Evolutionary conservation across 2,797 vertebrate genomes (phyloP).

Genomic region (Falco peregrinus): DNA sequence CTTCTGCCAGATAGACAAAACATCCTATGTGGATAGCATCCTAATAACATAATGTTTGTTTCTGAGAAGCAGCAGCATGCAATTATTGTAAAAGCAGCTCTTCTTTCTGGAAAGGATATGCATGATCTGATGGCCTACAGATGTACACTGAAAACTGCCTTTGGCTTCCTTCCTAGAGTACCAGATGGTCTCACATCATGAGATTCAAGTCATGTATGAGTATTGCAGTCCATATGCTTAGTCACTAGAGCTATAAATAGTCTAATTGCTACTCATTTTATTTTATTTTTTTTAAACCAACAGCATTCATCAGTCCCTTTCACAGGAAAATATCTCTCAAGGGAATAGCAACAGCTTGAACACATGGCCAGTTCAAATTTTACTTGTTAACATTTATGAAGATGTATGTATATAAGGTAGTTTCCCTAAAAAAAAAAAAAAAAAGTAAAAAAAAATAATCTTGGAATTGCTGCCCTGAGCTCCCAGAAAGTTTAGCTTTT

Average conservation of each 20-base stretch:
- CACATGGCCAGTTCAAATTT: not conserved
- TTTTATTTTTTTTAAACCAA: not conserved
- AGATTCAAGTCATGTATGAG: not conserved
- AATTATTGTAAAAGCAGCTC: not conserved
- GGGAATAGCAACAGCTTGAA: not conserved
- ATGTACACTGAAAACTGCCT: not conserved
- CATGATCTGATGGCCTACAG: not conserved
- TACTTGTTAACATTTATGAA: not conserved
- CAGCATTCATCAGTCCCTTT: not conserved
- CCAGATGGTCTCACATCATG: not conserved
- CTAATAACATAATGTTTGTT: not conserved
- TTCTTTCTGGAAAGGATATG: not conserved
- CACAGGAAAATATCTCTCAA: not conserved
- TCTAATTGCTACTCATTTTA: not conserved
- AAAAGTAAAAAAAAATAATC: not conserved
- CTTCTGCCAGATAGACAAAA: not conserved
- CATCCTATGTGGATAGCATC: not conserved
- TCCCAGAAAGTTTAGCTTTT: not conserved
- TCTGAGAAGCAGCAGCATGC: not conserved
- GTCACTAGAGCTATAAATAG: constrained; percentile 57
- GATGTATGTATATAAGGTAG: not conserved
- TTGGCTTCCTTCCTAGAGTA: not conserved
- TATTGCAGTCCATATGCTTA: constrained; percentile 1
- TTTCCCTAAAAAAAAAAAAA: not conserved
- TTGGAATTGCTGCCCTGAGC: not conserved